Evolutionary conservation across 2,888 invertebrate species (phyloP).

Genomic region (Agrenia bidenticulata): DNA sequence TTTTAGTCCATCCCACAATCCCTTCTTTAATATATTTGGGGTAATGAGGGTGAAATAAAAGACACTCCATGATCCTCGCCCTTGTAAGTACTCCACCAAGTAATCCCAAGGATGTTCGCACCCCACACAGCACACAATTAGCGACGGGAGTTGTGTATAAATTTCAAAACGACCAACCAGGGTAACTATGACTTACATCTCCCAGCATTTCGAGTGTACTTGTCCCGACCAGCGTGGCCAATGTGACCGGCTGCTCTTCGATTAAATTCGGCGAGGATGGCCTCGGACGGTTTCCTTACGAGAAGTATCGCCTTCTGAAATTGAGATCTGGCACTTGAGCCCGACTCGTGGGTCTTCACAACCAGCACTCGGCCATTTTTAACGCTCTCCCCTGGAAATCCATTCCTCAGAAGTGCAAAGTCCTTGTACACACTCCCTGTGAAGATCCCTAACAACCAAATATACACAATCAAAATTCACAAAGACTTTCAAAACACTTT

Average conservation of each 20-base stretch:
- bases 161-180: neutral
- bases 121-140: no score
- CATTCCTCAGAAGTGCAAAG: conserved; percentile 72
- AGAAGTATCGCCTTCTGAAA: conserved; percentile 70
- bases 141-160: neutral
- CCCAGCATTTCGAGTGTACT: conserved; percentile 65
- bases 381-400: conserved; percentile 76
- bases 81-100: no score
- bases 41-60: no score
- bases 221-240: conserved; percentile 70
- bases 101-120: no score
- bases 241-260: conserved; percentile 77
- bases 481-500: neutral
- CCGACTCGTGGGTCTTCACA: conserved; percentile 78
- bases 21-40: no score
- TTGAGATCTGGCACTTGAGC: conserved; percentile 61
- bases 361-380: conserved; percentile 73
- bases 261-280: conserved; percentile 77
- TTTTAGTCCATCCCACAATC: no score
- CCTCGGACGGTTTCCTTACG: conserved; percentile 70
- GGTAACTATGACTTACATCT: conserved; percentile 60
- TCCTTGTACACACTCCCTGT: conserved; percentile 83
- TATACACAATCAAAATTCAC: conserved; percentile 35
- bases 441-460: conserved; percentile 68
- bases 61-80: no score